Evolutionary conservation across 2,888 invertebrate genomes (phyloP).

Genomic region (Euclidia mi): DNA sequence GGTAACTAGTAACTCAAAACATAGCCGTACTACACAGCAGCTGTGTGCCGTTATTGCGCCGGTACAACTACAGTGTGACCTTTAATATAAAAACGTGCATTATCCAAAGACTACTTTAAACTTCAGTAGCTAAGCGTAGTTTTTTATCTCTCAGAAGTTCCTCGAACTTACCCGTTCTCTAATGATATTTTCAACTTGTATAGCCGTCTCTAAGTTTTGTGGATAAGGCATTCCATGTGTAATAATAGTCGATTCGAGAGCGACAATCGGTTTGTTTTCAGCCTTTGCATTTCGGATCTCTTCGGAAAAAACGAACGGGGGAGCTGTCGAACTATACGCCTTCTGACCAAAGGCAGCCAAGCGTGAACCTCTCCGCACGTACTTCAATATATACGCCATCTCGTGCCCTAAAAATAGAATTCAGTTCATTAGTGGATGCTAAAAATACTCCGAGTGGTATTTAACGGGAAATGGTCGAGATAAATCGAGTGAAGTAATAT

Average conservation of each 20-base stretch:
- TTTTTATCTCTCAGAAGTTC: constrained; percentile 3
- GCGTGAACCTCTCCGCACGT: constrained; percentile 57
- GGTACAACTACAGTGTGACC: too few relatives aligned
- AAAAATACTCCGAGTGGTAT: constrained; percentile 53
- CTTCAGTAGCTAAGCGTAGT: constrained; percentile 5
- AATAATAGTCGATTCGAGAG: constrained; percentile 99
- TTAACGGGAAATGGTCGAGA: constrained; percentile 44
- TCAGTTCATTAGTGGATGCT: constrained; percentile 55
- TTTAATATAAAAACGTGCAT: constrained; percentile 16
- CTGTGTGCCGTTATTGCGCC: too few relatives aligned
- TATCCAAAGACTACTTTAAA: constrained; percentile 30
- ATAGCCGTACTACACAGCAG: too few relatives aligned
- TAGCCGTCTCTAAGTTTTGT: constrained; percentile 96
- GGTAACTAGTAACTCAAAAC: too few relatives aligned
- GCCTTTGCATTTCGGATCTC: constrained; percentile 92
- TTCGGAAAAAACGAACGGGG: constrained; percentile 83
- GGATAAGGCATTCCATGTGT: constrained; percentile 99
- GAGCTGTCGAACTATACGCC: constrained; percentile 55
- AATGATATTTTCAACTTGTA: constrained; percentile 94
- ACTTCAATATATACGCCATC: constrained; percentile 75
- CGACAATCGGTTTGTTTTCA: constrained; percentile 94
- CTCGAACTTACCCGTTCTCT: constrained; percentile 90
- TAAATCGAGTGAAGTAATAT: too few relatives aligned
- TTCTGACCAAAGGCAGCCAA: constrained; percentile 56
- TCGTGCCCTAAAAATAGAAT: constrained; percentile 66